These are phyloP conservation scores for Drosophila tripunctata DNA, from an alignment of 2,888 invertebrate species.

Conservation along the genomic window DNA sequence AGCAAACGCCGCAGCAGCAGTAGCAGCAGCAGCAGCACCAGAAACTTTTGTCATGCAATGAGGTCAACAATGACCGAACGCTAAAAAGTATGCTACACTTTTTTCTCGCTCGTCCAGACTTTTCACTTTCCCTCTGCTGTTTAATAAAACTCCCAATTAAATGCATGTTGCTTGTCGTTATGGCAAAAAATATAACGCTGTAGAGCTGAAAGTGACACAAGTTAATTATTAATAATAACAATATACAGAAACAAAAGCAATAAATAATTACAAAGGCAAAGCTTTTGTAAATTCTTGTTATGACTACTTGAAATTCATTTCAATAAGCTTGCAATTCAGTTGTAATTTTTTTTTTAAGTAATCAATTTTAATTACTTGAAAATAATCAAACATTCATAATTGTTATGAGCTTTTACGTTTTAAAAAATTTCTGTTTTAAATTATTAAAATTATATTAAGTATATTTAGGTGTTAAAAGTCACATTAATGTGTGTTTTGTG, in stretches of 20 bases:
- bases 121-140: slow-evolving; percentile 31
- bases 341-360: not conserved
- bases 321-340: not conserved
- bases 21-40: slow-evolving; percentile 21
- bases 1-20: not conserved
- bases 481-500: too few species aligned
- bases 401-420: too few species aligned
- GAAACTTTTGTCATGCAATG: slow-evolving; percentile 74
- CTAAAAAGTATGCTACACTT: slow-evolving; percentile 54
- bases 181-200: slow-evolving; percentile 29
- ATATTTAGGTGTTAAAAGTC: too few species aligned
- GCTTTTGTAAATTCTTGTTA: not conserved
- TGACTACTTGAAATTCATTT: not conserved
- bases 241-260: slow-evolving; percentile 17
- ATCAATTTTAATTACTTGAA: not conserved
- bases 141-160: slow-evolving; percentile 76
- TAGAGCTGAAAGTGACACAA: slow-evolving; percentile 58
- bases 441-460: too few species aligned
- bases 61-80: slow-evolving; percentile 69
- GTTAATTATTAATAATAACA: slow-evolving; percentile 70
- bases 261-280: slow-evolving; percentile 2
- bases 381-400: too few species aligned
- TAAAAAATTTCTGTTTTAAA: too few species aligned
- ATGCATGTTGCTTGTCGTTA: slow-evolving; percentile 53
- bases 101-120: not conserved